Conservation (phyloP, 2,888 invertebrate genomes). For the Spodoptera exigua region DNA sequence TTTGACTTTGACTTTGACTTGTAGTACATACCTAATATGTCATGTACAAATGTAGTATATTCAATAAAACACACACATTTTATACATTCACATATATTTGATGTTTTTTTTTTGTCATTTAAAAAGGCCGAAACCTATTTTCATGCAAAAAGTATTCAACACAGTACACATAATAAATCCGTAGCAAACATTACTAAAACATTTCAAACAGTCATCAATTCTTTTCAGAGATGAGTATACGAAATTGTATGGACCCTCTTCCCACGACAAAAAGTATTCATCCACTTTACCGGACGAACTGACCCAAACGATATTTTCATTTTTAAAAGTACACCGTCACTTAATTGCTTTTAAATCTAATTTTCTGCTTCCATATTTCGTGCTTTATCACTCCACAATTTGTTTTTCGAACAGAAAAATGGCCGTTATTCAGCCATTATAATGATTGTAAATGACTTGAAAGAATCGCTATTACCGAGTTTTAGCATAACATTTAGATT, state of each 20-base stretch:
- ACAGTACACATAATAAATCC: too few species aligned
- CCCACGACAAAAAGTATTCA: slow-evolving; percentile 24
- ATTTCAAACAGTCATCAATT: slow-evolving; percentile 26
- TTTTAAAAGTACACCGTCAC: slow-evolving; percentile 63
- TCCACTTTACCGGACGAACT: slow-evolving; percentile 28
- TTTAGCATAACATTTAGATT: slow-evolving; percentile 23
- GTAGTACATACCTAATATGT: too few species aligned
- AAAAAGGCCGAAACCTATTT: too few species aligned
- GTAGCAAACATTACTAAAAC: not conserved
- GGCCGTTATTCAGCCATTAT: slow-evolving; percentile 64
- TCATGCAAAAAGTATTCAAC: too few species aligned
- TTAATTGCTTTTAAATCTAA: slow-evolving; percentile 66
- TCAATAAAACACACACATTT: too few species aligned
- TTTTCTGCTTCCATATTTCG: slow-evolving; percentile 66
- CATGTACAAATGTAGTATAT: too few species aligned
- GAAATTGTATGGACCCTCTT: slow-evolving; percentile 15
- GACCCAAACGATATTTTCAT: slow-evolving; percentile 51
- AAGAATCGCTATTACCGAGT: slow-evolving; percentile 49
- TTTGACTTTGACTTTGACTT: too few species aligned
- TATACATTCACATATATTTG: too few species aligned
- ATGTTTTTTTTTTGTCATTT: too few species aligned
- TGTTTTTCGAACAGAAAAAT: slow-evolving; percentile 72
- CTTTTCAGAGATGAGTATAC: slow-evolving; percentile 23
- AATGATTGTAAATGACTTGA: slow-evolving; percentile 72
- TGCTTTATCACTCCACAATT: slow-evolving; percentile 74